Evolutionary conservation across 2,797 vertebrate species (phyloP).

Genomic region (Hippopotamyrus pictus): DNA sequence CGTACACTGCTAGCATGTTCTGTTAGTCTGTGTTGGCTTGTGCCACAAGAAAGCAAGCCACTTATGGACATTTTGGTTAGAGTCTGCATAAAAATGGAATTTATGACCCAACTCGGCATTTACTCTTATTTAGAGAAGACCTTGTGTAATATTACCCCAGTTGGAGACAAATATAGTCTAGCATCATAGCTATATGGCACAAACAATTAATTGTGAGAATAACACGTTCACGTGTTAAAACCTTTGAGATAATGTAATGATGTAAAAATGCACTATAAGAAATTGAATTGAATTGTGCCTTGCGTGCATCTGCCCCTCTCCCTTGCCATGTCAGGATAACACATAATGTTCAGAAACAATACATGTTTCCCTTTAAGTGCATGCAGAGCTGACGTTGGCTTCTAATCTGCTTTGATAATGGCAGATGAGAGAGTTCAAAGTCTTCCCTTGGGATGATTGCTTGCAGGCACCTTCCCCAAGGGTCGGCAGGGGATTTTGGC

Average conservation of each 20-base stretch:
- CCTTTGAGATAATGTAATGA: background rate
- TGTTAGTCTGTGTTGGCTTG: background rate
- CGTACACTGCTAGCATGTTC: background rate
- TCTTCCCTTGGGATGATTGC: background rate
- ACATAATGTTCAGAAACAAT: background rate
- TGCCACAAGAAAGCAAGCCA: background rate
- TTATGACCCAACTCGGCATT: background rate
- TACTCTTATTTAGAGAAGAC: background rate
- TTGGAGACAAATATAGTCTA: background rate
- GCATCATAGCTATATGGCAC: background rate
- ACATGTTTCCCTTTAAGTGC: background rate
- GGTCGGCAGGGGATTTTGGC: background rate
- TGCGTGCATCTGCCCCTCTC: background rate
- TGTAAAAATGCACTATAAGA: background rate
- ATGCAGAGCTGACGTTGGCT: background rate
- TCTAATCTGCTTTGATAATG: background rate
- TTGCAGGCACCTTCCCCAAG: background rate
- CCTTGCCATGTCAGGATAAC: background rate
- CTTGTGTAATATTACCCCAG: background rate
- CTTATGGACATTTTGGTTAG: background rate
- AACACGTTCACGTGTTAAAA: background rate
- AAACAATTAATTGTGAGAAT: background rate
- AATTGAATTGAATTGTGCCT: background rate
- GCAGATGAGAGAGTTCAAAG: background rate
- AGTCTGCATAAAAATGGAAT: slow-evolving; percentile 8